Evolutionary conservation across 2,888 invertebrate genomes (phyloP).

Genomic region (Caenorhabditis sulstoni): DNA sequence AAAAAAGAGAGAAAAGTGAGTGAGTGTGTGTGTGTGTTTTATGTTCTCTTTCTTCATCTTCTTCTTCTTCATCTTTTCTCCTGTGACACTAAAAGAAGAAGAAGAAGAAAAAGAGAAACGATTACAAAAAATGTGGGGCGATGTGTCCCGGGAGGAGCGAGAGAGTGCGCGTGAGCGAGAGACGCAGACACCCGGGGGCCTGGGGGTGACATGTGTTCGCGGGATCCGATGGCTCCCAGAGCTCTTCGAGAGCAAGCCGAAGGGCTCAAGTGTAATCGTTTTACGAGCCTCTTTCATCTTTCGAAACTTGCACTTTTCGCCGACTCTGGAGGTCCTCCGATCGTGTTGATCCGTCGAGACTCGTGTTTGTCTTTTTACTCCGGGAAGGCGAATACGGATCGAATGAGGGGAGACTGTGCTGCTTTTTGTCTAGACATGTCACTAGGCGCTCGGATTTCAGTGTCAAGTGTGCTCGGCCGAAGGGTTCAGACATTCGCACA

Average conservation of each 20-base stretch:
- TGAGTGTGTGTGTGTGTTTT: constrained; percentile 28
- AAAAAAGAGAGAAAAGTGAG: too few species aligned
- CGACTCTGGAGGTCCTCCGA: constrained; percentile 17
- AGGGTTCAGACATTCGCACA: too few species aligned
- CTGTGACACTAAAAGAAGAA: not conserved
- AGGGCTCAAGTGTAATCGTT: constrained; percentile 32
- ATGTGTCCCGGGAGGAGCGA: constrained; percentile 1
- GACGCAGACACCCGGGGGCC: constrained; percentile 26
- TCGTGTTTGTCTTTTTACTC: constrained; percentile 20
- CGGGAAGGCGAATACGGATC: not conserved
- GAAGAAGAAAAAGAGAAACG: constrained; percentile 23
- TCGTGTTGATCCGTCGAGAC: constrained; percentile 3
- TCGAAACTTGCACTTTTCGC: constrained; percentile 21
- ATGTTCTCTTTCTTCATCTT: constrained; percentile 24
- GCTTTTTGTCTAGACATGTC: constrained; percentile 32
- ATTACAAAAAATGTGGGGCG: constrained; percentile 49
- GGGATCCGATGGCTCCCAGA: not conserved
- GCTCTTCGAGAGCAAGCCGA: constrained; percentile 5
- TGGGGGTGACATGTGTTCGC: constrained; percentile 57
- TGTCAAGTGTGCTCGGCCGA: not conserved
- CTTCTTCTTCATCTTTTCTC: constrained; percentile 12
- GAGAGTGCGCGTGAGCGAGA: constrained; percentile 9
- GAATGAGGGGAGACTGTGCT: constrained; percentile 7
- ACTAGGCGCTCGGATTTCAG: constrained; percentile 9
- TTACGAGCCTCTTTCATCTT: constrained; percentile 15